Conservation (phyloP, 2,888 invertebrate species). For the Chrysotoxum bicinctum region DNA sequence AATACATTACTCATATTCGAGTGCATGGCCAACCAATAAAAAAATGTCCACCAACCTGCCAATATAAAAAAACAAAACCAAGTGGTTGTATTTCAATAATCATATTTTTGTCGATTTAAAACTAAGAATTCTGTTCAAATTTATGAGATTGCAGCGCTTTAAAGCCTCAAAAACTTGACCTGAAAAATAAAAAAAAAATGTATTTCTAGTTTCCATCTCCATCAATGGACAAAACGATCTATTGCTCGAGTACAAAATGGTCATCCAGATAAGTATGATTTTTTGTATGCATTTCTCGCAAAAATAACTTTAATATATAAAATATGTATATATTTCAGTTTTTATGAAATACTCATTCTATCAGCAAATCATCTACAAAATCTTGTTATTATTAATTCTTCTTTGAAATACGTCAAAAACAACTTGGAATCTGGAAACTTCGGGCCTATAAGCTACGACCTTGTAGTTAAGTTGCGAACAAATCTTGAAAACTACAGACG, state of each 20-base stretch:
- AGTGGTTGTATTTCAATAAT: too few relatives aligned
- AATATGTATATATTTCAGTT: slow-evolving; percentile 75
- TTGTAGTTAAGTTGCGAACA: slow-evolving; percentile 73
- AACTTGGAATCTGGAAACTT: slow-evolving; percentile 74
- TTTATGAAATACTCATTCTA: slow-evolving; percentile 80
- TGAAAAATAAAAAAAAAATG: background rate
- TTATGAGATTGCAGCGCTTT: background rate
- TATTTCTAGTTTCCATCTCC: slow-evolving; percentile 78
- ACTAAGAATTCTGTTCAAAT: too few relatives aligned
- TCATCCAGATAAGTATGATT: slow-evolving; percentile 75
- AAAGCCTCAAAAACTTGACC: background rate
- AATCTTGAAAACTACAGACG: slow-evolving; percentile 76
- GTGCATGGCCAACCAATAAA: too few relatives aligned
- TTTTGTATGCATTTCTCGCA: slow-evolving; percentile 3
- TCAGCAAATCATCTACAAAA: slow-evolving; percentile 80
- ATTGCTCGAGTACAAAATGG: slow-evolving; percentile 76
- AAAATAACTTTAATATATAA: slow-evolving; percentile 22
- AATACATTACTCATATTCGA: too few relatives aligned
- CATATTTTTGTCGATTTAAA: too few relatives aligned
- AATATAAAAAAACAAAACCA: too few relatives aligned
- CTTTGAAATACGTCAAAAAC: slow-evolving; percentile 76
- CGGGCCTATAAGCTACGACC: slow-evolving; percentile 74
- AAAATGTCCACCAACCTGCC: too few relatives aligned
- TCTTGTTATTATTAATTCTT: slow-evolving; percentile 77
- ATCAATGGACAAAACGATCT: slow-evolving; percentile 79